Base-by-base conservation (phyloP, 1,140 invertebrate species). In the Ptiloglossa arizonensis region DNA sequence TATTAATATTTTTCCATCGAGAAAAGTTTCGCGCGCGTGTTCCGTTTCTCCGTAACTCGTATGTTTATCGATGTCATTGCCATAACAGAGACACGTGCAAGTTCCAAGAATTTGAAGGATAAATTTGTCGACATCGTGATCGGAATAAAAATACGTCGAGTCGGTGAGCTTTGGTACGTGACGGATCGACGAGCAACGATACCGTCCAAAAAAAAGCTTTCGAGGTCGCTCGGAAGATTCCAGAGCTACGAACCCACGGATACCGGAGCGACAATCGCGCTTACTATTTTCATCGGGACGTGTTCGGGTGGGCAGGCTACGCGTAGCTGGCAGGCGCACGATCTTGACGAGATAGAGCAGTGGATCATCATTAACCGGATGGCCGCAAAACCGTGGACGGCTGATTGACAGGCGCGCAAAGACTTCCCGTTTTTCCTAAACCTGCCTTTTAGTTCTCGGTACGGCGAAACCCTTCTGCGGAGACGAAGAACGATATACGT, bases 281-380 rank as follows among this genome's bases (percentile, higher is more conserved):
- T 74, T 70, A 69, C 80, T 79, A 83, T 83, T 83, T 83, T 74
- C 69, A 83, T 83, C 70, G 75, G 32, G 48, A 50, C 67, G 66
- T 52, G 81, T 82, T 68, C 59, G 48, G 68, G 48, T 13, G 22
- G 22, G 67, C 27, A 22, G 56, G 41, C 48, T 62, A 24, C 32
- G 59, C 44, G 79, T 38, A 64, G 50, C 50, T 17, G 60, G 60
- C 56, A 66, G 80, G 38, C 76, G 69, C 60, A 54, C 59, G 83
- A 85, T 86, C 63, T 68, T 46, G 72, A 70, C 76, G 79, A 88
- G 86, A 88, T 87, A 87, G 82, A 89, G 85, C 87, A 88, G 89
- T 89, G 88, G 88, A 90, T 91, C 90, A 89, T 91, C 89, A 90
- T 91, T 91, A 91, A 88, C 86, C 86, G 83, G 88, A 84, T 82